Percentiles rank a stretch among this genome's conserved stretches.
Evolutionary conservation across 2,113 vertebrate genomes (phyloP).

Genomic region (Emydocephalus ijimae): DNA sequence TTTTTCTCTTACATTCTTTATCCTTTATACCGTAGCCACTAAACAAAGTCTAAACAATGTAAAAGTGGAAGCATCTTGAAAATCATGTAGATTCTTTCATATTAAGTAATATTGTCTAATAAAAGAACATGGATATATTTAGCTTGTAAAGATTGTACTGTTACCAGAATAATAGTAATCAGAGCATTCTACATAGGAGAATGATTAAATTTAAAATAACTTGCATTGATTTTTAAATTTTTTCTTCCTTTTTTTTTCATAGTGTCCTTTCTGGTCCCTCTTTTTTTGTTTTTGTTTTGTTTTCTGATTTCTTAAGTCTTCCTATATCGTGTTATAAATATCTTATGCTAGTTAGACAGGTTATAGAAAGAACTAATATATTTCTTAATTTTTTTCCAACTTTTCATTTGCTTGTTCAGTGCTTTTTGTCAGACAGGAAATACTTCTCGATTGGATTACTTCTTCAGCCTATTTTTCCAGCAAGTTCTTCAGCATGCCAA

Average conservation of each 20-base stretch:
- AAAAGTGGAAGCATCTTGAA: not conserved
- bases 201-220: not conserved
- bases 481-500: slow-evolving; percentile 78
- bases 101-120: not conserved
- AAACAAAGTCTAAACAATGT: not conserved
- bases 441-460: slow-evolving; percentile 83
- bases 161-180: not conserved
- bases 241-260: not conserved
- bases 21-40: not conserved
- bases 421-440: slow-evolving; percentile 85
- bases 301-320: not conserved
- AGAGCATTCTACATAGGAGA: not conserved
- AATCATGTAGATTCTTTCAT: not conserved
- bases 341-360: not conserved
- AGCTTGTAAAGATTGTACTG: not conserved
- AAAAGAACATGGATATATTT: not conserved
- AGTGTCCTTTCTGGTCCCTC: not conserved
- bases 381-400: slow-evolving; percentile 47
- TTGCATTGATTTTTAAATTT: not conserved
- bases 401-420: slow-evolving; percentile 70
- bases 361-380: slow-evolving; percentile 22
- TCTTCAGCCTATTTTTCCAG: slow-evolving; percentile 96
- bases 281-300: not conserved
- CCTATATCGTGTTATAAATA: not conserved
- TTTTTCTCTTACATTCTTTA: not conserved